A percentile compares a stretch with the other conserved stretches of the same genome.
Conservation (phyloP, 2,113 vertebrate species). For the Rhinoptilus africanus region DNA sequence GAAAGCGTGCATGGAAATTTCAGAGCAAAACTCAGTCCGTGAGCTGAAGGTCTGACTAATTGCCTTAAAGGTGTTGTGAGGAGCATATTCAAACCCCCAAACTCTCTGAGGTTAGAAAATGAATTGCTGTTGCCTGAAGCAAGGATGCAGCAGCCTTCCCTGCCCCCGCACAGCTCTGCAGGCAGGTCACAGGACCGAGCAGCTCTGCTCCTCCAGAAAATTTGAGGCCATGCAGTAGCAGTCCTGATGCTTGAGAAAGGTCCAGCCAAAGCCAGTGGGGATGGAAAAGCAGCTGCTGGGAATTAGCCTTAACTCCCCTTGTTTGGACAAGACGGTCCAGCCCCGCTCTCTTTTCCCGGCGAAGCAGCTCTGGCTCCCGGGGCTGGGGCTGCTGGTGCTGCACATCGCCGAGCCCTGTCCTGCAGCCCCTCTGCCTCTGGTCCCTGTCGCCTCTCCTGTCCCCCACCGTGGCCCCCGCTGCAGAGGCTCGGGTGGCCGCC, state of each 20-base stretch:
- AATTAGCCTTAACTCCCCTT: not conserved
- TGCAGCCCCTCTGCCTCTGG: not conserved
- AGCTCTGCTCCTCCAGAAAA: not conserved
- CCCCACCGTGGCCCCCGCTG: not conserved
- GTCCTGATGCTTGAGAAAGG: not conserved
- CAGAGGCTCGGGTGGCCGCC: not conserved
- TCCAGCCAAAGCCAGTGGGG: not conserved
- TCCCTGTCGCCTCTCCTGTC: not conserved
- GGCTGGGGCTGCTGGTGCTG: not conserved
- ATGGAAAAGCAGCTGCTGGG: not conserved
- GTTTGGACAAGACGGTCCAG: not conserved
- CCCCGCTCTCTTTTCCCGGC: no score
- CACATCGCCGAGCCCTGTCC: accelerated
- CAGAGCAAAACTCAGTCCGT: not conserved
- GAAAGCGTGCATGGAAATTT: not conserved
- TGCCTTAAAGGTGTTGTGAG: not conserved
- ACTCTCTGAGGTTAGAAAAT: not conserved
- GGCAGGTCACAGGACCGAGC: not conserved
- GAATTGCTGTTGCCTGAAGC: not conserved
- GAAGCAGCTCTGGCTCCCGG: not conserved
- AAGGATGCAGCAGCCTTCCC: not conserved
- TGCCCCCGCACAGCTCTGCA: not conserved
- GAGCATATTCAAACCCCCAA: not conserved
- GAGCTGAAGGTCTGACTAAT: not conserved
- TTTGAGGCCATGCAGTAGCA: not conserved